A percentile compares a stretch with the other conserved stretches of the same genome.
Conservation (phyloP, 2,888 invertebrate species). For the Conops quadrifasciatus region DNA sequence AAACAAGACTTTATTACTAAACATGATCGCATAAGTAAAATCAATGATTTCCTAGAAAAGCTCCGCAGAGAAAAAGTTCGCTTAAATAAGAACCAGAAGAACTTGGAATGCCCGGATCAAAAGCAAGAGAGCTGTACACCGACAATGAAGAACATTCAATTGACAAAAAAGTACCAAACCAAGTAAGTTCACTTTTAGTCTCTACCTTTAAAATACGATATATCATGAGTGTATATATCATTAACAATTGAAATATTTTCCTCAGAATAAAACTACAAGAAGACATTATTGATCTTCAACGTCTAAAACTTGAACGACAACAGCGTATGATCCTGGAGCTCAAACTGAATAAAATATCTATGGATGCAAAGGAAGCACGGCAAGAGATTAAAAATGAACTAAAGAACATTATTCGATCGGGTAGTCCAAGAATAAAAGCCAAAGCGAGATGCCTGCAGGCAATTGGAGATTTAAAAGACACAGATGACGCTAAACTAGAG, state of each 20-base stretch:
- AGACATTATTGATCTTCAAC: conserved; percentile 77
- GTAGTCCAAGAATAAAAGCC: conserved; percentile 69
- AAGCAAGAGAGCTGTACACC: neutral
- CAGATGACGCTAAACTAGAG: conserved; percentile 53
- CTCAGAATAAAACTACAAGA: conserved; percentile 75
- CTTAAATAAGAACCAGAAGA: conserved; percentile 34
- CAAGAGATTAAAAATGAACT: conserved; percentile 70
- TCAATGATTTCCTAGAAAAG: conserved; percentile 62
- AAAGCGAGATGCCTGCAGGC: conserved; percentile 65
- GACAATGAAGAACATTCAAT: conserved; percentile 33
- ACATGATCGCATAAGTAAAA: conserved; percentile 58
- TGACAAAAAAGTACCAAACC: conserved; percentile 61
- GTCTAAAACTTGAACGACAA: conserved; percentile 75
- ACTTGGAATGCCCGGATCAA: neutral
- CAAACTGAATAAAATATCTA: conserved; percentile 74
- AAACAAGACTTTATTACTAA: conserved; percentile 52
- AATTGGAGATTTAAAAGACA: conserved; percentile 60
- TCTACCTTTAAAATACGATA: neutral
- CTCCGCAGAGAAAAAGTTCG: conserved; percentile 59
- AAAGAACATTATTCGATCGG: conserved; percentile 68
- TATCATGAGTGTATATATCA: no score
- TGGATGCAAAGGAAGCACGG: conserved; percentile 71
- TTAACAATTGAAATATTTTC: conserved; percentile 33
- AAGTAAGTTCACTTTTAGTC: conserved; percentile 53
- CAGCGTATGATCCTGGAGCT: conserved; percentile 77